These are phyloP conservation scores for Xiphophorus couchianus DNA, from an alignment of 2,113 vertebrate species.

Conservation along the genomic window DNA sequence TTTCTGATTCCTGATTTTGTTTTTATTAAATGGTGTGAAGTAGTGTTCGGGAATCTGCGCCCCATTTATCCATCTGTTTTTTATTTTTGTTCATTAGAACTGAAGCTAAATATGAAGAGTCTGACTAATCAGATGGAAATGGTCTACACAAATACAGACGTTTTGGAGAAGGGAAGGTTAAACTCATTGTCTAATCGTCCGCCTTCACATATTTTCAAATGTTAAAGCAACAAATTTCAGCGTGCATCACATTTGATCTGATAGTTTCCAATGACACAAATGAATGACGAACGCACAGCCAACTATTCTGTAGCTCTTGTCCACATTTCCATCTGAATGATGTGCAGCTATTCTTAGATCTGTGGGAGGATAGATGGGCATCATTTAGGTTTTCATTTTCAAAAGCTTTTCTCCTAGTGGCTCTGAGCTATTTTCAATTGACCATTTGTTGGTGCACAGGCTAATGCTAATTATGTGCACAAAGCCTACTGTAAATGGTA, in stretches of 20 bases:
- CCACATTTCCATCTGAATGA: constrained; percentile 78
- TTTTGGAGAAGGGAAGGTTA: constrained; percentile 7
- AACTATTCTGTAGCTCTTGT: constrained; percentile 66
- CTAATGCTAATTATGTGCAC: constrained; percentile 67
- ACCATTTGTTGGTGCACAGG: constrained; percentile 57
- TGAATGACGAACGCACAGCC: constrained; percentile 58
- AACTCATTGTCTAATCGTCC: constrained; percentile 18
- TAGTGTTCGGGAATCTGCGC: neutral
- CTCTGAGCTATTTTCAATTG: constrained; percentile 66
- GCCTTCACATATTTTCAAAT: constrained; percentile 32
- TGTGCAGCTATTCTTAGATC: constrained; percentile 72
- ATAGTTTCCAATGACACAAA: constrained; percentile 51
- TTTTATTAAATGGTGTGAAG: neutral
- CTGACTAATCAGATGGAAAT: neutral
- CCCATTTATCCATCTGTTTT: neutral
- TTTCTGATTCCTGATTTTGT: neutral
- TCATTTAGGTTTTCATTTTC: constrained; percentile 73
- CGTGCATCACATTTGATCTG: constrained; percentile 55
- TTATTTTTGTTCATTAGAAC: neutral
- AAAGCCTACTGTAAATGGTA: constrained; percentile 62
- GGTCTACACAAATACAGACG: neutral
- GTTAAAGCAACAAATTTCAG: constrained; percentile 44
- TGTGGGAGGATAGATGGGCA: constrained; percentile 75
- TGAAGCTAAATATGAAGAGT: neutral
- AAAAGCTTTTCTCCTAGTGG: constrained; percentile 63